A percentile compares a stretch with the other conserved stretches of the same genome.
These are phyloP conservation scores for Syrrhaptes paradoxus DNA, from an alignment of 2,113 vertebrate species.

Conservation along the genomic window DNA sequence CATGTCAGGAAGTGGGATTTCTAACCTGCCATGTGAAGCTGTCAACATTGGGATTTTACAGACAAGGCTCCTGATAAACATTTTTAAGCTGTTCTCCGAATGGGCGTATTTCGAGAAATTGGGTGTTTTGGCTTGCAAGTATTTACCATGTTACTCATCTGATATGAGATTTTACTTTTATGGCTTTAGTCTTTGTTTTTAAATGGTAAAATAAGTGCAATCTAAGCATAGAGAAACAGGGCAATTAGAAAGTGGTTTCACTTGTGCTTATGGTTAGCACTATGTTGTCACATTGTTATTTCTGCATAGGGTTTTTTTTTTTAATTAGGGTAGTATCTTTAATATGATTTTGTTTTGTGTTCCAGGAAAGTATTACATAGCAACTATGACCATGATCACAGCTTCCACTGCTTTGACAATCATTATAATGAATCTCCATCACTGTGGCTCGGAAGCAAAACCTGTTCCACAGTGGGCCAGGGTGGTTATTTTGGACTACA, in stretches of 20 bases:
- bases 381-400: slow-evolving; percentile 98
- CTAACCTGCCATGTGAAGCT: not conserved
- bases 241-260: not conserved
- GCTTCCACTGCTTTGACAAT: slow-evolving; percentile 96
- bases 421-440: slow-evolving; percentile 98
- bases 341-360: not conserved
- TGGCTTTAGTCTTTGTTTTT: not conserved
- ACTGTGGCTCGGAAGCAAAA: slow-evolving; percentile 93
- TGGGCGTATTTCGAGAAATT: not conserved
- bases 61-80: not conserved
- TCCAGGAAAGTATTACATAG: slow-evolving; percentile 97
- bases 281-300: not conserved
- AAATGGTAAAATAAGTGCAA: not conserved
- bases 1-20: not conserved
- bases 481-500: slow-evolving; percentile 93
- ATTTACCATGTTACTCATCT: not conserved
- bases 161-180: not conserved
- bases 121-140: not conserved
- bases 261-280: not conserved
- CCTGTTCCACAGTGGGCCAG: slow-evolving; percentile 96
- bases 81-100: not conserved
- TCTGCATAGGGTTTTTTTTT: not conserved
- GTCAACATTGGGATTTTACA: not conserved
- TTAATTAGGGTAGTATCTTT: not conserved
- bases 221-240: not conserved